phyloP scores from a whole-genome alignment of 2,113 vertebrate species.

The Alouatta palliata region DNA sequence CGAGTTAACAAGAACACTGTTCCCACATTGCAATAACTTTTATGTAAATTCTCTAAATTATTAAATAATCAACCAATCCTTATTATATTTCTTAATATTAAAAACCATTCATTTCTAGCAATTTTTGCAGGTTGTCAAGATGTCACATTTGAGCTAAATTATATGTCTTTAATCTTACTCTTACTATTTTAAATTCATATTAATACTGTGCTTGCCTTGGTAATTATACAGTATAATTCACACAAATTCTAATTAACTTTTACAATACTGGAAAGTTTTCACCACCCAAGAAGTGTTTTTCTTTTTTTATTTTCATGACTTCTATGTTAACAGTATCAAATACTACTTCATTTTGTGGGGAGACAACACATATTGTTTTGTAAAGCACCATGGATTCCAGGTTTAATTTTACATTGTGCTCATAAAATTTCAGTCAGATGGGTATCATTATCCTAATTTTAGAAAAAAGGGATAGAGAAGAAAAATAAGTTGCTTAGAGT shows the following conservation, averaged over 20 bases:
- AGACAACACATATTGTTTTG: neutral
- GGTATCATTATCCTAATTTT: neutral
- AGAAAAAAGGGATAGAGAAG: neutral
- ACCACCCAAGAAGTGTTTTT: neutral
- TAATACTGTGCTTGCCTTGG: neutral
- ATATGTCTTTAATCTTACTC: constrained; percentile 51
- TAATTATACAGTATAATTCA: constrained; percentile 63
- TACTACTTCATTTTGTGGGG: neutral
- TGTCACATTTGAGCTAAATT: constrained; percentile 49
- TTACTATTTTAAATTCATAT: constrained; percentile 57
- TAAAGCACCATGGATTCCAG: neutral
- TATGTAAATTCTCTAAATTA: constrained; percentile 36
- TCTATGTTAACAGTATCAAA: neutral
- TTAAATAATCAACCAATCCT: constrained; percentile 27
- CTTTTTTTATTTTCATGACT: constrained; percentile 15
- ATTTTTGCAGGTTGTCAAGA: constrained; percentile 55
- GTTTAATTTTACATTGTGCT: constrained; percentile 7
- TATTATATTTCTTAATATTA: constrained; percentile 57
- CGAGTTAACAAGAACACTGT: neutral
- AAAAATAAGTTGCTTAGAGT: neutral
- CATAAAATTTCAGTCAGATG: neutral
- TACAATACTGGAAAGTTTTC: constrained; percentile 16
- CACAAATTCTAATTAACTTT: constrained; percentile 59
- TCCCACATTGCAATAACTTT: neutral
- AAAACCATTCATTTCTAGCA: constrained; percentile 48